These are phyloP conservation scores for Marronus borbonicus DNA, from an alignment of 2,888 invertebrate genomes.

Conservation along the genomic window DNA sequence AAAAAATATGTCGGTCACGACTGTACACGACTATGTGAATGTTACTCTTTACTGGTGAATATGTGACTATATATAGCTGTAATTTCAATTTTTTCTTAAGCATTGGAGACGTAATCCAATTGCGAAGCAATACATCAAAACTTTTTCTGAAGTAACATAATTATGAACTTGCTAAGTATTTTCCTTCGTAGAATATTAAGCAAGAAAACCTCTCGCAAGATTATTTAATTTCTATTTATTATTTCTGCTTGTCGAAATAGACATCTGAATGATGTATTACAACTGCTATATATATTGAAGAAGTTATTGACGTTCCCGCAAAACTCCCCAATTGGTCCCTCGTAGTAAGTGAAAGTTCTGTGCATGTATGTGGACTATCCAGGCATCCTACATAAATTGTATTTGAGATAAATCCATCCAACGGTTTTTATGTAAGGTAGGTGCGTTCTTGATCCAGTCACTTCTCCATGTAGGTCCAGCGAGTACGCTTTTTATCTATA, in stretches of 20 bases:
- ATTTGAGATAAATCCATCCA: slow-evolving; percentile 6
- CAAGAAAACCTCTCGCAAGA: background rate
- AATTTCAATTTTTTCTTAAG: background rate
- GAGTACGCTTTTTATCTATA: slow-evolving; percentile 11
- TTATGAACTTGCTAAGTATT: slow-evolving; percentile 27
- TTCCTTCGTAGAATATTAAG: slow-evolving; percentile 7
- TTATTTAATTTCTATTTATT: slow-evolving; percentile 36
- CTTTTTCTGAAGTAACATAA: slow-evolving; percentile 11
- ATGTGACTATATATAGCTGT: background rate
- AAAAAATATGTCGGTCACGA: no score
- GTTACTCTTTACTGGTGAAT: background rate
- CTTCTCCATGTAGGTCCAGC: slow-evolving; percentile 9
- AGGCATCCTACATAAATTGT: background rate
- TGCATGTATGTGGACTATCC: background rate
- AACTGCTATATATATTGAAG: background rate
- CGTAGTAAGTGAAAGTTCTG: background rate
- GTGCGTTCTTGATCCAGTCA: slow-evolving; percentile 12
- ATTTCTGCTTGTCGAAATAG: slow-evolving; percentile 31
- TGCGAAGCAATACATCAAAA: slow-evolving; percentile 14
- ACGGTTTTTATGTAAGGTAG: slow-evolving; percentile 18
- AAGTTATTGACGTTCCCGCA: slow-evolving; percentile 22
- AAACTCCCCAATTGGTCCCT: slow-evolving; percentile 16
- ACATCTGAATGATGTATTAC: slow-evolving; percentile 41
- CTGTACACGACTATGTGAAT: background rate
- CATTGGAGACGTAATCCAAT: background rate